These are phyloP conservation scores for Leucophenga varia DNA, from an alignment of 1,140 invertebrate species.

Conservation along the genomic window DNA sequence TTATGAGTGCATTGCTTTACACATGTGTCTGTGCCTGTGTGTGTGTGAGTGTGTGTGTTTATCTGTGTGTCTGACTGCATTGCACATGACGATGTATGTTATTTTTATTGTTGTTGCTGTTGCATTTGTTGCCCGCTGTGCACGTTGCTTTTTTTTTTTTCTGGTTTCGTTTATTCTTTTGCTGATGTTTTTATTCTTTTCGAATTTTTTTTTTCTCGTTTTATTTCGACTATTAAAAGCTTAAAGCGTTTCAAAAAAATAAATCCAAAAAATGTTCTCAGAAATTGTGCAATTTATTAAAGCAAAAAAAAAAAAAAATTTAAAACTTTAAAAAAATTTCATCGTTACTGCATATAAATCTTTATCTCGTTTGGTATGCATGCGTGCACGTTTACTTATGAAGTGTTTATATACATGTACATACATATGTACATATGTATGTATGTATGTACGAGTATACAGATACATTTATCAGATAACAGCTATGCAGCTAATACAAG, in stretches of 20 bases:
- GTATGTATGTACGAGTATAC: background rate
- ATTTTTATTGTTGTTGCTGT: background rate
- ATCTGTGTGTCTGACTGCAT: background rate
- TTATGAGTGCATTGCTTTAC: slow-evolving; percentile 7
- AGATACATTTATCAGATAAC: too few species aligned
- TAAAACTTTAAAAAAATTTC: background rate
- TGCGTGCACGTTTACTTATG: slow-evolving; percentile 21
- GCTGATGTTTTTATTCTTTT: too few species aligned
- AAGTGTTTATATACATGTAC: slow-evolving; percentile 13
- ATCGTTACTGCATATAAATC: slow-evolving; percentile 18
- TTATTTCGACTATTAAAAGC: slow-evolving; percentile 4
- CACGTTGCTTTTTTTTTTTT: background rate
- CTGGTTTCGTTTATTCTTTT: background rate
- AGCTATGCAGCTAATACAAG: too few species aligned
- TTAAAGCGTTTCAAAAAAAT: slow-evolving; percentile 37
- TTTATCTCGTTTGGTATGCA: slow-evolving; percentile 34
- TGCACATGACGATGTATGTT: background rate
- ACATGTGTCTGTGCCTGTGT: background rate
- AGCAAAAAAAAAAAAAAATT: slow-evolving; percentile 11
- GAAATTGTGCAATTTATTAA: slow-evolving; percentile 17
- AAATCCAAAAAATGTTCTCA: slow-evolving; percentile 27
- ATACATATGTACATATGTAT: background rate
- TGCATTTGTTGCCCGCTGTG: background rate
- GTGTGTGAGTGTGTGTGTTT: background rate
- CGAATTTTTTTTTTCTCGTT: too few species aligned